Percentiles rank a stretch among this genome's conserved stretches.
Evolutionary conservation across 2,797 vertebrate genomes (phyloP).

Genomic region (Chrysocyon brachyurus): DNA sequence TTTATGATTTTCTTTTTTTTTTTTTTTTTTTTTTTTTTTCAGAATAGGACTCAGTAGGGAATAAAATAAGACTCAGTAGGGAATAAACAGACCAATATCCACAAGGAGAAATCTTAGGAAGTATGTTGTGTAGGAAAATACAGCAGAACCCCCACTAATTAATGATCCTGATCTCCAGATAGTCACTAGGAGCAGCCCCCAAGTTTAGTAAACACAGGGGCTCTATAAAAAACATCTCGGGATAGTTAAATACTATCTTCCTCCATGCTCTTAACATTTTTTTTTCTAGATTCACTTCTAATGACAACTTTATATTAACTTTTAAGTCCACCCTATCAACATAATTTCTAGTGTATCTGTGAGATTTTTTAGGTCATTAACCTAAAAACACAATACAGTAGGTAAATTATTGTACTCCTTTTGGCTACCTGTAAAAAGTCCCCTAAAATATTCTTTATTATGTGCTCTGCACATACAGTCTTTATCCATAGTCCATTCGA

Average conservation of each 20-base stretch:
- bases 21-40: background rate
- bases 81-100: slow-evolving; percentile 47
- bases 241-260: background rate
- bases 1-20: slow-evolving; percentile 41
- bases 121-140: slow-evolving; percentile 11
- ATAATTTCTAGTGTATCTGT: slow-evolving; percentile 23
- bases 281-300: slow-evolving; percentile 40
- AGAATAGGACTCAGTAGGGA: background rate
- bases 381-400: slow-evolving; percentile 29
- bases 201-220: background rate
- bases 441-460: slow-evolving; percentile 50
- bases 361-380: background rate
- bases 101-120: slow-evolving; percentile 53
- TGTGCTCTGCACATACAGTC: background rate
- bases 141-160: background rate
- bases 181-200: background rate
- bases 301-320: background rate
- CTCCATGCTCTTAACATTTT: background rate
- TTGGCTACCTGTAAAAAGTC: slow-evolving; percentile 35
- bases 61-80: background rate
- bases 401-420: slow-evolving; percentile 26
- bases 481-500: slow-evolving; percentile 54
- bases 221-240: background rate
- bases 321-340: background rate
- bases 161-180: background rate